Conservation (phyloP, 2,113 vertebrate genomes). For the Ploceus nigricollis region DNA sequence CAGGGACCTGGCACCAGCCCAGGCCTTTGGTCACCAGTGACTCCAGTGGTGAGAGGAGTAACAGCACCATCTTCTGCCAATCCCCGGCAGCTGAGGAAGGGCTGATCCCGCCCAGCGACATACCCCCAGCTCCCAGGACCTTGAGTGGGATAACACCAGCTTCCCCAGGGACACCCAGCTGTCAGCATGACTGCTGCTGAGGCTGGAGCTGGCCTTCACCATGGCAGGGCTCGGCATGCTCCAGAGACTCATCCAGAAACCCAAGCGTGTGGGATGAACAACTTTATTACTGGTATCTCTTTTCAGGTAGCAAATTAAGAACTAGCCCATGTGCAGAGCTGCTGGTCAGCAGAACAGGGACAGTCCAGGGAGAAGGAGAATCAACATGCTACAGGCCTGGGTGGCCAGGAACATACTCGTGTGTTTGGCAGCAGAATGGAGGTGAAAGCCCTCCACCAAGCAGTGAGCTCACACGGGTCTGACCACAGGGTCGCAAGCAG, state of each 20-base stretch:
- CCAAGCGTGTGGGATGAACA: not conserved
- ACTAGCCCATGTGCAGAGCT: not conserved
- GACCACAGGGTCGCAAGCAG: not conserved
- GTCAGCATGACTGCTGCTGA: not conserved
- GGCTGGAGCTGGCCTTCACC: rapidly evolving
- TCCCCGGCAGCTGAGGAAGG: not conserved
- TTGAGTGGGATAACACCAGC: rapidly evolving
- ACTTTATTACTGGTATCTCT: constrained; percentile 17
- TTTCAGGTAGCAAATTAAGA: not conserved
- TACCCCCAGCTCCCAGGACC: not conserved
- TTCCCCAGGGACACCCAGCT: not conserved
- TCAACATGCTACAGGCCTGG: constrained; percentile 2
- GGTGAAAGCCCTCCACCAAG: not conserved
- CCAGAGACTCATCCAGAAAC: not conserved
- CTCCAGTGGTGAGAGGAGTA: not conserved
- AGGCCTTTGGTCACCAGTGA: not conserved
- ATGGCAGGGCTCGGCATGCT: rapidly evolving
- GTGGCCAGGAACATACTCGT: not conserved
- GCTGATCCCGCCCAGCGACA: not conserved
- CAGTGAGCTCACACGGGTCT: not conserved
- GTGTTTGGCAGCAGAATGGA: not conserved
- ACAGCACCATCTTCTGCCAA: constrained; percentile 21
- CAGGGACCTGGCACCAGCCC: not conserved
- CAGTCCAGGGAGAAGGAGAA: not conserved
- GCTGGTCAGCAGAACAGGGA: not conserved